These are phyloP conservation scores for Eueides isabella DNA, from an alignment of 1,140 invertebrate genomes.

Conservation along the genomic window DNA sequence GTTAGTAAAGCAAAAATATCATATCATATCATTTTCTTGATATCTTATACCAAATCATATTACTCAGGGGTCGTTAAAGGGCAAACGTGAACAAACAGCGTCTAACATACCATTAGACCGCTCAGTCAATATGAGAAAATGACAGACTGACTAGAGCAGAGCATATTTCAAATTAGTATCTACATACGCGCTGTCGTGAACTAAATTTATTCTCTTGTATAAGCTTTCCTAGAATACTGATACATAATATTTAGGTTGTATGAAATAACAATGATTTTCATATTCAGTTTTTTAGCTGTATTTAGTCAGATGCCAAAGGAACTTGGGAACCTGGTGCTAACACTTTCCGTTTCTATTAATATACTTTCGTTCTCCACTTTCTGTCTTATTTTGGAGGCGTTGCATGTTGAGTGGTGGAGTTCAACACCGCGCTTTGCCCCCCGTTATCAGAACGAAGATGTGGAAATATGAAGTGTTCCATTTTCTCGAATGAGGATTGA, in stretches of 20 bases:
- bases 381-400: no score
- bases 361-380: no score
- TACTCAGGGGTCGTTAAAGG: conserved; percentile 1
- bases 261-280: no score
- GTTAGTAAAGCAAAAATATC: neutral
- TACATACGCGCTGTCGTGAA: neutral
- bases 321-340: no score
- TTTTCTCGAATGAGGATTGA: no score
- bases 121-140: neutral
- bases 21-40: neutral
- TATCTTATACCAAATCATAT: neutral
- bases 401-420: no score
- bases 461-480: no score
- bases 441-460: no score
- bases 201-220: neutral
- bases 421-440: no score
- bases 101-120: neutral
- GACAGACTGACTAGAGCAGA: neutral
- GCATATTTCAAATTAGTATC: neutral
- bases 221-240: neutral
- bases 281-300: no score
- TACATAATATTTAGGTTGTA: neutral
- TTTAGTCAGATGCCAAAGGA: no score
- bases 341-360: no score
- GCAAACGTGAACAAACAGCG: conserved; percentile 2